Percentiles rank a stretch among this genome's conserved stretches.
phyloP scores from a whole-genome alignment of 2,888 invertebrate genomes.

The Macrophya annulata region DNA sequence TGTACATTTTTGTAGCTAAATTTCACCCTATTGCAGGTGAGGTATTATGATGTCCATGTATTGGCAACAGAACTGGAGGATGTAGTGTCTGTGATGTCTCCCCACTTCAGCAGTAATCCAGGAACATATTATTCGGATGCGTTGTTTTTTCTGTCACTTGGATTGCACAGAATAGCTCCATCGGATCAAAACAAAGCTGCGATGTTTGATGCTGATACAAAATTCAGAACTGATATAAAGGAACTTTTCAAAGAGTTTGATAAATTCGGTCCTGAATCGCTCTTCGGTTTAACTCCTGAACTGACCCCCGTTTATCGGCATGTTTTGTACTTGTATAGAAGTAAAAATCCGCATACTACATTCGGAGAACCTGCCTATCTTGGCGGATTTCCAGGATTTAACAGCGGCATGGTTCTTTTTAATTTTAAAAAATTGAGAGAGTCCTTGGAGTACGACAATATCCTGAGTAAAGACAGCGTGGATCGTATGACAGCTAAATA shows the following conservation, averaged over 20 bases:
- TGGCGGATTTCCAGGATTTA: constrained; percentile 88
- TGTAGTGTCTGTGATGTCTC: constrained; percentile 86
- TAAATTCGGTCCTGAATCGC: constrained; percentile 83
- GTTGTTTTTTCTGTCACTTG: constrained; percentile 89
- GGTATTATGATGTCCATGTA: constrained; percentile 84
- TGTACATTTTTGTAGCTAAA: constrained; percentile 13
- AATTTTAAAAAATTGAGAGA: constrained; percentile 85
- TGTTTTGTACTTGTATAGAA: constrained; percentile 86
- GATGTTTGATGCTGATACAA: constrained; percentile 90
- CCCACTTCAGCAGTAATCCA: constrained; percentile 87
- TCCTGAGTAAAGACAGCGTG: constrained; percentile 82
- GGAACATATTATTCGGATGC: constrained; percentile 90
- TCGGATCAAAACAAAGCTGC: constrained; percentile 83
- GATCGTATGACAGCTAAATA: constrained; percentile 83
- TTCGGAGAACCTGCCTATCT: constrained; percentile 82
- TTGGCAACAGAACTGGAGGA: constrained; percentile 83
- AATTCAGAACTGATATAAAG: constrained; percentile 86
- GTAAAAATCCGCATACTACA: constrained; percentile 83
- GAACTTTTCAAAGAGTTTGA: constrained; percentile 86
- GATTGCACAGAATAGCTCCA: constrained; percentile 86
- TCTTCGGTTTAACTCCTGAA: constrained; percentile 89
- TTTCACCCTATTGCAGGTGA: constrained; percentile 76
- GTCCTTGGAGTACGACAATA: constrained; percentile 83
- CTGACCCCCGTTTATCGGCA: constrained; percentile 90
- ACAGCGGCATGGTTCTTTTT: constrained; percentile 90